Conservation (phyloP, 2,888 invertebrate genomes). For the Drosophila ustulata region DNA sequence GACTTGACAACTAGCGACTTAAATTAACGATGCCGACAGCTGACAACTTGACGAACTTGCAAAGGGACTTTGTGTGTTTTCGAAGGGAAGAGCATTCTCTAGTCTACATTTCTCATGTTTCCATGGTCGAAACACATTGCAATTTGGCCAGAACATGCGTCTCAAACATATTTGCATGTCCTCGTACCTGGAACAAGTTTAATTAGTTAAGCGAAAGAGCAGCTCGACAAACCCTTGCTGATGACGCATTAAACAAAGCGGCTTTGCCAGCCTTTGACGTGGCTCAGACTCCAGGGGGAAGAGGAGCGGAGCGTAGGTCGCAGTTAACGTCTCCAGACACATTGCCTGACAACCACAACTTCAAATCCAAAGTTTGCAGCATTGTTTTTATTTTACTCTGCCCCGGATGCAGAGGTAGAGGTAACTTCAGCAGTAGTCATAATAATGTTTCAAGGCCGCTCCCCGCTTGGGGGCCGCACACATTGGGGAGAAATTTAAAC, state of each 20-base stretch:
- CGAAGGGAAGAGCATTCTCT: constrained; percentile 3
- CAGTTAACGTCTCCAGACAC: constrained; percentile 62
- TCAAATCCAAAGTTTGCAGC: constrained; percentile 63
- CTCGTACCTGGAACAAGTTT: constrained; percentile 67
- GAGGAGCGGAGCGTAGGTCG: constrained; percentile 57
- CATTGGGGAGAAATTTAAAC: constrained; percentile 78
- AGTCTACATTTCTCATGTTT: constrained; percentile 71
- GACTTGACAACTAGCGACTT: constrained; percentile 20
- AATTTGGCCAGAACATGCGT: constrained; percentile 54
- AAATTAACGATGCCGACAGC: neutral
- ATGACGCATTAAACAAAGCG: constrained; percentile 54
- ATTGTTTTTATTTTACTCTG: constrained; percentile 1
- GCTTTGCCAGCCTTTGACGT: constrained; percentile 49
- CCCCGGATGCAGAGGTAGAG: neutral
- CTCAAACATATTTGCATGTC: constrained; percentile 61
- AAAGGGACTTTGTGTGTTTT: neutral
- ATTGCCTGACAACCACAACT: constrained; percentile 72
- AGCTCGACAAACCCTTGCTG: constrained; percentile 15
- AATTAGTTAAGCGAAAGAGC: constrained; percentile 64
- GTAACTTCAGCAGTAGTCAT: constrained; percentile 62
- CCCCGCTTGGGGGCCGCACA: constrained; percentile 36
- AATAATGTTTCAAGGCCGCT: constrained; percentile 78
- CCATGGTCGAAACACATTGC: constrained; percentile 48
- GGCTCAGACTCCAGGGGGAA: constrained; percentile 56
- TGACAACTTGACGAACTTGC: neutral